These are phyloP conservation scores for Heliconius himera DNA, from an alignment of 1,140 invertebrate genomes.

Conservation along the genomic window DNA sequence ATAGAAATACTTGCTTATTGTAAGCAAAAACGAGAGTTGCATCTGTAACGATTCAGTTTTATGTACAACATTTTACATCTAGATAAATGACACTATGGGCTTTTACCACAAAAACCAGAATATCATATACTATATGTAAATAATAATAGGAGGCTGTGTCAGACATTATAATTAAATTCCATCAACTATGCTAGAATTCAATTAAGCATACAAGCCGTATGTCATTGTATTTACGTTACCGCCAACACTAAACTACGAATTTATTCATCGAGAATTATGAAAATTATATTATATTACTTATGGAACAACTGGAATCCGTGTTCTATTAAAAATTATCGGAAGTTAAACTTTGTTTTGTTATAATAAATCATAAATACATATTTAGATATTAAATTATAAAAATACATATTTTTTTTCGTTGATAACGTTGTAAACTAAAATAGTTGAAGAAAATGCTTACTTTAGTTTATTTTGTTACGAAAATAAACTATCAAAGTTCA, in stretches of 20 bases:
- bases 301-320: no score
- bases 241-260: conserved; percentile 8
- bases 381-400: no score
- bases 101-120: neutral
- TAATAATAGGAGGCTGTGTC: conserved; percentile 24
- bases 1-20: no score
- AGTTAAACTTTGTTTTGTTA: no score
- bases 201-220: conserved; percentile 32
- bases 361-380: no score
- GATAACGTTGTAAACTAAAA: no score
- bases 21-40: neutral
- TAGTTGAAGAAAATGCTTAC: no score
- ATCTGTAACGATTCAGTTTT: neutral
- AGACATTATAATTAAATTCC: conserved; percentile 38
- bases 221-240: conserved; percentile 32
- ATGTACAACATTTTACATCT: neutral
- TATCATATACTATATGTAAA: neutral
- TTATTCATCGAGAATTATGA: conserved; percentile 7
- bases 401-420: no score
- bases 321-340: no score
- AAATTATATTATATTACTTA: no score
- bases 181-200: conserved; percentile 33
- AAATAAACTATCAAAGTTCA: no score
- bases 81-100: neutral
- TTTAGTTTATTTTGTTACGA: no score